phyloP scores from a whole-genome alignment of 2,888 invertebrate genomes.

The Pinctada fucata region DNA sequence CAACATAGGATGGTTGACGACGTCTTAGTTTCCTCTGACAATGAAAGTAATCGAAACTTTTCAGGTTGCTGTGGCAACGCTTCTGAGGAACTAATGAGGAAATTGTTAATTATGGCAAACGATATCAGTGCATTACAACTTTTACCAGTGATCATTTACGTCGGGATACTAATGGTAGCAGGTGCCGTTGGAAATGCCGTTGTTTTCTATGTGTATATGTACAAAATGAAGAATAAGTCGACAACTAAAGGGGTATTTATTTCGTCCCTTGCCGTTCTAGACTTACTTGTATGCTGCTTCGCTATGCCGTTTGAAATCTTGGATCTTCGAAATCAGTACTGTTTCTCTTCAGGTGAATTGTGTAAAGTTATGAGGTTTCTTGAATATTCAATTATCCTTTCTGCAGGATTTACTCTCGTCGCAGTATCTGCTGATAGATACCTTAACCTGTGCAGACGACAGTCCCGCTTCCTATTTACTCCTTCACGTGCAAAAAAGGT shows the following conservation, averaged over 20 bases:
- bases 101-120: constrained; percentile 26
- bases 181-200: constrained; percentile 52
- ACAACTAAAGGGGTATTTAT: constrained; percentile 55
- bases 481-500: constrained; percentile 50
- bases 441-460: constrained; percentile 49
- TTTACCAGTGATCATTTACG: constrained; percentile 45
- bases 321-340: constrained; percentile 50
- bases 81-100: not conserved
- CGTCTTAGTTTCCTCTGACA: no score
- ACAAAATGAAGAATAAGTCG: constrained; percentile 39
- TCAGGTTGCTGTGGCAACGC: no score
- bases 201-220: constrained; percentile 54
- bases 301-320: constrained; percentile 58
- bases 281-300: constrained; percentile 49
- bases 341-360: constrained; percentile 36
- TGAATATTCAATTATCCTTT: constrained; percentile 48
- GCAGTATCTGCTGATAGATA: constrained; percentile 58
- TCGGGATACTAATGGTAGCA: constrained; percentile 50
- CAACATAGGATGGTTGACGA: no score
- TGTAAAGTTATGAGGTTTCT: constrained; percentile 52
- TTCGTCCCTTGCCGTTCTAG: constrained; percentile 48
- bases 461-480: constrained; percentile 37
- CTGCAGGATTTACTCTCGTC: constrained; percentile 54
- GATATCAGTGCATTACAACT: constrained; percentile 40
- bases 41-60: no score